These are phyloP conservation scores for Morpho deidamia DNA, from an alignment of 2,888 invertebrate genomes.

Conservation along the genomic window DNA sequence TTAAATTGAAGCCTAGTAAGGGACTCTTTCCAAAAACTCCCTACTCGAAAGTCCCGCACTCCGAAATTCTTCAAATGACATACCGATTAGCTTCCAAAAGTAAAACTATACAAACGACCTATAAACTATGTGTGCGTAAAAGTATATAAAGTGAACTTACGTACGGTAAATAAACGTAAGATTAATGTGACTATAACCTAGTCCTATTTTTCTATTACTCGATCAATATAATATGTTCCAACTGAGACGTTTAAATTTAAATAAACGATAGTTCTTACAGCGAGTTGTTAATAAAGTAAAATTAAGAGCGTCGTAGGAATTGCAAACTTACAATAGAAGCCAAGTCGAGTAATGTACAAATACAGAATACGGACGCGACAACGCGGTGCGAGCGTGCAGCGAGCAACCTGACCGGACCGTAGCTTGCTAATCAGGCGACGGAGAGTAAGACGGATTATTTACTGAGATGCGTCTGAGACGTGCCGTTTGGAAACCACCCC, in stretches of 20 bases:
- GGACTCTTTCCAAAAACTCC: constrained; percentile 41
- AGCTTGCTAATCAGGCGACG: constrained; percentile 64
- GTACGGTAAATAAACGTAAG: constrained; percentile 67
- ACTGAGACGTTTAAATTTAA: constrained; percentile 56
- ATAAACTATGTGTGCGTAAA: constrained; percentile 69
- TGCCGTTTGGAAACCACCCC: constrained; percentile 68
- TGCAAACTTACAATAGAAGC: constrained; percentile 67
- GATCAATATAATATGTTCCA: constrained; percentile 54
- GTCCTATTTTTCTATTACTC: constrained; percentile 65
- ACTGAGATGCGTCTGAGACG: constrained; percentile 72
- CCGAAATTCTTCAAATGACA: constrained; percentile 63
- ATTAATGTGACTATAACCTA: constrained; percentile 64
- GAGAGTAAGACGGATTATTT: constrained; percentile 72
- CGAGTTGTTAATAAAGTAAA: constrained; percentile 60
- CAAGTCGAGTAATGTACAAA: constrained; percentile 68
- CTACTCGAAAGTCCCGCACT: constrained; percentile 52
- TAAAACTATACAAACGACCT: constrained; percentile 61
- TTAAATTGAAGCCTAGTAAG: constrained; percentile 31
- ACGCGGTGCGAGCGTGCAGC: constrained; percentile 50
- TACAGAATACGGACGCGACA: constrained; percentile 62
- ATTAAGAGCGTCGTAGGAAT: constrained; percentile 49
- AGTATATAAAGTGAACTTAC: constrained; percentile 67
- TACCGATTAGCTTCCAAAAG: constrained; percentile 67
- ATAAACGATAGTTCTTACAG: constrained; percentile 52
- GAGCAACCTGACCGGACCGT: constrained; percentile 35